phyloP scores from a whole-genome alignment of 2,888 invertebrate genomes.

The Pharmacophagus antenor region DNA sequence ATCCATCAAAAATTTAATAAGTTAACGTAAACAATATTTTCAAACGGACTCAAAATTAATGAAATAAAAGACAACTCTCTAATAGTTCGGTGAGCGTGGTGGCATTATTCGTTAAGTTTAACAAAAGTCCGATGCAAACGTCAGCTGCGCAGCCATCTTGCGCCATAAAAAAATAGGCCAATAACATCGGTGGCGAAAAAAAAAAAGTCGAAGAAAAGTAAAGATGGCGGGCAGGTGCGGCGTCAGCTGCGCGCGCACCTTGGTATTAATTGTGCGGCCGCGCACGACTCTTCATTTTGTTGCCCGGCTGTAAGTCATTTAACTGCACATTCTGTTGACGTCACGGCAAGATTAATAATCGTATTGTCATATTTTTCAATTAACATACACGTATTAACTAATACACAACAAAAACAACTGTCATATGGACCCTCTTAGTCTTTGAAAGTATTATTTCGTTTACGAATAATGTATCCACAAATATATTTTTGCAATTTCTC shows the following conservation, averaged over 20 bases:
- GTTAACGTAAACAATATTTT: too few species aligned
- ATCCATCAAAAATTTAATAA: too few species aligned
- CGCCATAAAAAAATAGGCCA: constrained; percentile 80
- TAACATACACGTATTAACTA: too few species aligned
- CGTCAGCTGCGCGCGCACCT: constrained; percentile 77
- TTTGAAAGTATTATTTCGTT: too few species aligned
- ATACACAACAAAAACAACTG: too few species aligned
- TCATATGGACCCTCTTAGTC: too few species aligned
- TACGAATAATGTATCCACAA: too few species aligned
- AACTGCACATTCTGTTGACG: constrained; percentile 8
- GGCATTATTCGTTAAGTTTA: constrained; percentile 40
- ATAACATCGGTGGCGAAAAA: constrained; percentile 74
- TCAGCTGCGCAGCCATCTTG: constrained; percentile 77
- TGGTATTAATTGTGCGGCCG: constrained; percentile 70
- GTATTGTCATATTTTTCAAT: too few species aligned
- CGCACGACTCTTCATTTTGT: constrained; percentile 55
- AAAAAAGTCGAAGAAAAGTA: constrained; percentile 72
- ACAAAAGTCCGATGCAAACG: constrained; percentile 49
- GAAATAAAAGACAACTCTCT: constrained; percentile 24
- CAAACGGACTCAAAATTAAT: too few species aligned
- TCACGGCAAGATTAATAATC: neutral
- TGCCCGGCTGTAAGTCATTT: constrained; percentile 42
- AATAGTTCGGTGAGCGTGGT: constrained; percentile 46
- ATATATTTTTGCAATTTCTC: too few species aligned
- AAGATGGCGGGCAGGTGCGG: constrained; percentile 75